Evolutionary conservation across 1,140 invertebrate genomes (phyloP), one percentile per base, ranked within the genome.

Genomic region (Drosophila grimshawi): DNA sequence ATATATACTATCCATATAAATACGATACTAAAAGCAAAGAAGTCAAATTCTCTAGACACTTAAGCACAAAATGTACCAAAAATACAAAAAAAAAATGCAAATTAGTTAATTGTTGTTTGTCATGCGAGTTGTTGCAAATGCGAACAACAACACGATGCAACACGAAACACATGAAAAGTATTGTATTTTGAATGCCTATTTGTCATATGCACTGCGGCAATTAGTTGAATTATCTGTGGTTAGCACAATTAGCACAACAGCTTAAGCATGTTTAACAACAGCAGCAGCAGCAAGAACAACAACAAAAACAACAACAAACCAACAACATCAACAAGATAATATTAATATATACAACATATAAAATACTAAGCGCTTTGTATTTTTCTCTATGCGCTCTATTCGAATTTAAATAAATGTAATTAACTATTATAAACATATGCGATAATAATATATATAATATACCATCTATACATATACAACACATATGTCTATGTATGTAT

Each of bases 361-460:
- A 66, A 86, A 80, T 62, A 82, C 82, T 88, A 88, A 74, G 85
- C 83, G 80, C 85, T 80, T 80, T 89, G 69, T 79, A 80, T 74
- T 72, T 82, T 57, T 49, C 52, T 76, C 70, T 62, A 63, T 71
- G 83, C 83, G 83, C 83, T 88, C 83, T 89, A 83, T 88, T 88
- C 83, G 83, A 88, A 88, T 88, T 88, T 88, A 88, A 88, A 83
- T 88, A 88, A 80, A 74, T 89, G 59, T 88, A 88, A 88, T 82
- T 49, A 65, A 86, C 67, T 69, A 86, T 72, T 57, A 55, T 81
- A 86, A 70, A 67, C 19, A 73, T 74, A 56, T 61, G 65, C 71
- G 71, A 74, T 69, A 74, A 74, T 74, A 74, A 62, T 62, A 73
- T 57, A 69, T 70, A 64, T 75, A 67, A 73, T 68, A 60, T 61